phyloP scores from a whole-genome alignment of 2,113 vertebrate species.

The Meriones unguiculatus region DNA sequence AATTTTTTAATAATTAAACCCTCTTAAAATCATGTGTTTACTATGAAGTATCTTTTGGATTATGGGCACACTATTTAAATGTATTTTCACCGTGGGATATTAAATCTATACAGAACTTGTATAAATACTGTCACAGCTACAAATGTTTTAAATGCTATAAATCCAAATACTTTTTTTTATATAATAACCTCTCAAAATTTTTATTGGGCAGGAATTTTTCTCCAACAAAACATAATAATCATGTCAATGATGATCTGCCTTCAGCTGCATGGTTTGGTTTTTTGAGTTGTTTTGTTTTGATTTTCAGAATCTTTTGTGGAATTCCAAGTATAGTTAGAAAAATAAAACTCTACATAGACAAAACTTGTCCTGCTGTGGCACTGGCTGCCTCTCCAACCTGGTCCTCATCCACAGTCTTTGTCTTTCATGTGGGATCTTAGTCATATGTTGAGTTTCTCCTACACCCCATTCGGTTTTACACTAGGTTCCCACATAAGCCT shows the following conservation, averaged over 20 bases:
- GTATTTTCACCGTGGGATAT: slow-evolving; percentile 42
- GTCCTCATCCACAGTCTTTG: neutral
- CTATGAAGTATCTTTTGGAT: slow-evolving; percentile 23
- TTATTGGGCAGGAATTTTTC: slow-evolving; percentile 53
- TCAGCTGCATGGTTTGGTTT: neutral
- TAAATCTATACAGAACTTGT: slow-evolving; percentile 40
- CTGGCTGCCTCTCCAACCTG: slow-evolving; percentile 2
- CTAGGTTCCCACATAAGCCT: slow-evolving; percentile 45
- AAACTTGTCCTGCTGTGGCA: neutral
- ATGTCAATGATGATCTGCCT: neutral
- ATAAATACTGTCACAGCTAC: neutral
- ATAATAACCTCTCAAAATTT: slow-evolving; percentile 40
- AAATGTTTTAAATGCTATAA: neutral
- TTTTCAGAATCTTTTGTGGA: neutral
- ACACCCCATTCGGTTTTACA: slow-evolving; percentile 56
- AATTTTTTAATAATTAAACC: slow-evolving; percentile 14
- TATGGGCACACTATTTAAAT: slow-evolving; percentile 25
- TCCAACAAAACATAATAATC: slow-evolving; percentile 11
- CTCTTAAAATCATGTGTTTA: slow-evolving; percentile 41
- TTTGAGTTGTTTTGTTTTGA: neutral
- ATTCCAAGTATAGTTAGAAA: slow-evolving; percentile 50
- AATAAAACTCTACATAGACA: neutral
- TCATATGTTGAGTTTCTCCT: slow-evolving; percentile 51
- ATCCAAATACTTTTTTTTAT: slow-evolving; percentile 57
- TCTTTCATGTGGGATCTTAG: slow-evolving; percentile 52